phyloP scores from a whole-genome alignment of 2,888 invertebrate genomes.

The Spodoptera exigua region DNA sequence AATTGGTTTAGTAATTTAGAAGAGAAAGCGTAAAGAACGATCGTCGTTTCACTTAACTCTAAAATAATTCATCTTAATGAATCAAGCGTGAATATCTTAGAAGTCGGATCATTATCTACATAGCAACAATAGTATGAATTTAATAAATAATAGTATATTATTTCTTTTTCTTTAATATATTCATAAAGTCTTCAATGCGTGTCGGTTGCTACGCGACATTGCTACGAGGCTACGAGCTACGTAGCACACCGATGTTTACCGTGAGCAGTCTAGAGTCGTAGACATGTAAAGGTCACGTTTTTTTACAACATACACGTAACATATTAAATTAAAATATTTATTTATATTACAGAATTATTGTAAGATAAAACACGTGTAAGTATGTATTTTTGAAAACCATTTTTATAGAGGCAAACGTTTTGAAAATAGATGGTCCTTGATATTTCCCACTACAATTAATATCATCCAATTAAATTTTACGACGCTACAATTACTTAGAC shows the following conservation, averaged over 20 bases:
- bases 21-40: too few species aligned
- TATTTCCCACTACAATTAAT: too few species aligned
- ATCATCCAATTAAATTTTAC: too few species aligned
- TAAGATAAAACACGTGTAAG: too few species aligned
- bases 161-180: neutral
- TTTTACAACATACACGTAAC: neutral
- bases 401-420: too few species aligned
- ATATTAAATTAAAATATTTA: too few species aligned
- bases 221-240: conserved; percentile 54
- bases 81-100: too few species aligned
- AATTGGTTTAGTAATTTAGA: too few species aligned
- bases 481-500: neutral
- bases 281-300: conserved; percentile 29
- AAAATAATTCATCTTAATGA: too few species aligned
- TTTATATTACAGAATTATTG: conserved; percentile 2
- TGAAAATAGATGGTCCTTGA: too few species aligned
- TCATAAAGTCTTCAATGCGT: conserved; percentile 16
- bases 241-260: conserved; percentile 9
- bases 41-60: too few species aligned
- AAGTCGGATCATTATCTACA: conserved; percentile 2
- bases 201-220: conserved; percentile 33
- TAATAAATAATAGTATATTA: conserved; percentile 4
- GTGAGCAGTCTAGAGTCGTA: conserved; percentile 1
- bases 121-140: conserved; percentile 1
- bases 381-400: too few species aligned